Evolutionary conservation across 2,888 invertebrate genomes (phyloP).

Genomic region (Meiosimyza decipiens): DNA sequence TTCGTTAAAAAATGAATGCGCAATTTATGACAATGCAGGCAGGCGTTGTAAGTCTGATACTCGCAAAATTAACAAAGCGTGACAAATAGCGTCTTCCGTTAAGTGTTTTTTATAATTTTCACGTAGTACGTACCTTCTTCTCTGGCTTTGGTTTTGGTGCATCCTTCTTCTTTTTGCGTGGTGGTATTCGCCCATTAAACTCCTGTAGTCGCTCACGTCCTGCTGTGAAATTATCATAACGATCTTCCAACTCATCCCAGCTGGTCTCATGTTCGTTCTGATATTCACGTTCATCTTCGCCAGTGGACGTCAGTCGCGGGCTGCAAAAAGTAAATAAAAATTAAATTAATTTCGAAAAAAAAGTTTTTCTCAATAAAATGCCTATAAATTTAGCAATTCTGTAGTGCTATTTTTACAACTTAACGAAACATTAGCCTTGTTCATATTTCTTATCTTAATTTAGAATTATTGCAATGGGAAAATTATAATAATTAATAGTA

Average conservation of each 20-base stretch:
- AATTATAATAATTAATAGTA: constrained; percentile 29
- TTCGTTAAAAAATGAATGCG: neutral
- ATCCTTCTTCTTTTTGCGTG: constrained; percentile 65
- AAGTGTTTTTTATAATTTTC: neutral
- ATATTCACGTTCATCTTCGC: constrained; percentile 66
- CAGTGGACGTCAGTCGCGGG: constrained; percentile 65
- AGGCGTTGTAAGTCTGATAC: neutral
- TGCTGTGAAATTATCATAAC: constrained; percentile 65
- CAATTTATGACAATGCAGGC: constrained; percentile 1
- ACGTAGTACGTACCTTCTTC: constrained; percentile 52
- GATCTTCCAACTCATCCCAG: constrained; percentile 66
- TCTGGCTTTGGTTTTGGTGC: constrained; percentile 55
- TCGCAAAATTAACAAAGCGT: neutral
- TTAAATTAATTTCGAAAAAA: neutral
- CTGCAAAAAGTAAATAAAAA: constrained; percentile 48
- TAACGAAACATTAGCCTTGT: neutral
- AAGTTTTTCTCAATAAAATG: neutral
- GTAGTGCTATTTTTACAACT: neutral
- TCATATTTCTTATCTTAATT: constrained; percentile 25
- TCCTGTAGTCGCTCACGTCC: constrained; percentile 66
- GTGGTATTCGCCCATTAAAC: constrained; percentile 66
- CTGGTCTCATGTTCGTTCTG: constrained; percentile 66
- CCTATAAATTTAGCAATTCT: too few species aligned
- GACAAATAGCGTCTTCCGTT: neutral
- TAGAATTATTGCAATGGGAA: constrained; percentile 16